Evolutionary conservation across 2,888 invertebrate genomes (phyloP), one percentile per base, ranked within the genome.

Genomic region (Drosophila maculinotata): DNA sequence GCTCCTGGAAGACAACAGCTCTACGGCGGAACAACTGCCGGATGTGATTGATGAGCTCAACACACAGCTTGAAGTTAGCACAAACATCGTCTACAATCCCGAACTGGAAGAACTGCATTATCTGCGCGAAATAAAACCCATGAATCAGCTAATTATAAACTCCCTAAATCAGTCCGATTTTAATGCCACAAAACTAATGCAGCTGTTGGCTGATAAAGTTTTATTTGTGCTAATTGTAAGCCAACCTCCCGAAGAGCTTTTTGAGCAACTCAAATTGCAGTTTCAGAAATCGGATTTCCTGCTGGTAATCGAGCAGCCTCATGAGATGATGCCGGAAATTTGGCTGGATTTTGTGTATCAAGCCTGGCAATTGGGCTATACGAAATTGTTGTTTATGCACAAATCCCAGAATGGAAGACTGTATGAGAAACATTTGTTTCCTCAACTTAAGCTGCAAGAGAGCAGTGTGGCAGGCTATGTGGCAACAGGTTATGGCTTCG

Each of bases 261-360:
- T 80, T 0, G 10, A 60, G 0, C 7, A 10, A 0, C 38, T 81
- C 0, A 1, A 57, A 0, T 33, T 59, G 0, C 25, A 47, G 1
- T 80, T 80, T 30, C 78, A 80, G n/a, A 0, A 23, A 0, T 36
- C 76, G 0, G 69, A 83, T 10, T 78, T 68, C 42, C n/a, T 81
- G 3, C 31, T 80, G 6, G 47, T 78, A 0, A 20, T 68, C 1
- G 39, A 70, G 3, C 28, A 36, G 0, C 9, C 23, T n/a, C n/a
- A n/a, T n/a, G n/a, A n/a, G 6, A 12, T 60, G 0, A 2, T n/a
- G 3, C 33, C 41, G 0, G 31, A 51, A 0, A n/a, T 1, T 2
- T 83, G 80, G 80, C 1, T 69, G 12, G 7, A 36, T 0, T 80
- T 78, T 14, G 38, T 64, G 0, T 35, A 1, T 0, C 17, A 54